A percentile compares a stretch with the other conserved stretches of the same genome.
Evolutionary conservation across 2,888 invertebrate genomes (phyloP).

Genomic region (Chymomyza fuscimana): DNA sequence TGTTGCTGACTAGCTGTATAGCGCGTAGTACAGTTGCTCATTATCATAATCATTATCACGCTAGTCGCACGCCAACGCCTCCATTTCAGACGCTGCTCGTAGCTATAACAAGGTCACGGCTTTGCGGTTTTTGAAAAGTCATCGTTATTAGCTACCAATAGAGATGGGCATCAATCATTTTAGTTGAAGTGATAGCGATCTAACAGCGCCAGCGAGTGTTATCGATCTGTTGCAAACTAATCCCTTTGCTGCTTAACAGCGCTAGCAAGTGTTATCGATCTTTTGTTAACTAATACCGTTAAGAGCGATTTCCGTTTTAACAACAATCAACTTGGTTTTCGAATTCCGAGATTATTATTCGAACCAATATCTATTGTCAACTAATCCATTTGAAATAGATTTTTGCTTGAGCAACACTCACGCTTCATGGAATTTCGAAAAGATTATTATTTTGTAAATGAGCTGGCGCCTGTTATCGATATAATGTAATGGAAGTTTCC

Average conservation of each 20-base stretch:
- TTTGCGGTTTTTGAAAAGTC: neutral
- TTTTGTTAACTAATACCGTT: too few relatives aligned
- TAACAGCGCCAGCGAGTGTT: neutral
- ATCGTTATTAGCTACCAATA: neutral
- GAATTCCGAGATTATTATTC: too few relatives aligned
- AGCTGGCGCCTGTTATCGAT: too few relatives aligned
- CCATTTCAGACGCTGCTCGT: neutral
- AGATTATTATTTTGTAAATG: too few relatives aligned
- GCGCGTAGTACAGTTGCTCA: neutral
- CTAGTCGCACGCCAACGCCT: neutral
- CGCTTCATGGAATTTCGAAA: too few relatives aligned
- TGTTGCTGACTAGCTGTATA: conserved; percentile 11
- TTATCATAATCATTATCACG: conserved; percentile 3
- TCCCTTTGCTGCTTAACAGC: neutral
- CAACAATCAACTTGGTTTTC: too few relatives aligned
- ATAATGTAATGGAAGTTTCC: too few relatives aligned
- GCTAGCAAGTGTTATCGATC: neutral
- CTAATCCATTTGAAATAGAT: too few relatives aligned
- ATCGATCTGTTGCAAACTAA: neutral
- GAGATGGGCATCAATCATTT: neutral
- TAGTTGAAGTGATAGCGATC: neutral
- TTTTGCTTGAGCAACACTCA: too few relatives aligned
- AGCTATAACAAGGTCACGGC: conserved; percentile 5
- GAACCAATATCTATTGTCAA: too few relatives aligned
- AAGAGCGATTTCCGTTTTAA: too few relatives aligned